These are phyloP conservation scores for Pollicipes pollicipes DNA, from an alignment of 1,140 invertebrate species.

Conservation along the genomic window DNA sequence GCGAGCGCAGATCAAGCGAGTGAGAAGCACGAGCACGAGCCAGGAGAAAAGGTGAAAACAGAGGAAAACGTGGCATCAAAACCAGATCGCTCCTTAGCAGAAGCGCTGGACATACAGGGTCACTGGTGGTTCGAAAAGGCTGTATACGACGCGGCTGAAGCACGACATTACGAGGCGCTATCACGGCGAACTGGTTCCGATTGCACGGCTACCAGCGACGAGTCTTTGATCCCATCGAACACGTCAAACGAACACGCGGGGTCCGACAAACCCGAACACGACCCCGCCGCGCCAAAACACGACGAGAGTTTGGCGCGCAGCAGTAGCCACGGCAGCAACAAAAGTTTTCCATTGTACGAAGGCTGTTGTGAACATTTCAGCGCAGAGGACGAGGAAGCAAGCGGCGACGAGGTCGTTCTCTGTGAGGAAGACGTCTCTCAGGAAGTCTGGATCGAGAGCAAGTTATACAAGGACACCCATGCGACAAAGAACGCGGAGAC, in stretches of 20 bases:
- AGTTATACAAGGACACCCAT: neutral
- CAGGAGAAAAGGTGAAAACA: no score
- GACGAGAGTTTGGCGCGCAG: neutral
- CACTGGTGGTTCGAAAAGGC: neutral
- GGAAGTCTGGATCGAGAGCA: neutral
- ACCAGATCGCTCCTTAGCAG: no score
- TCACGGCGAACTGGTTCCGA: neutral
- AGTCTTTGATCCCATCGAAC: neutral
- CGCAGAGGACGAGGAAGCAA: neutral
- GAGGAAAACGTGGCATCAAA: no score
- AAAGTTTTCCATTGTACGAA: neutral
- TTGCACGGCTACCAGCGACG: neutral
- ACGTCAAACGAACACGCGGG: neutral
- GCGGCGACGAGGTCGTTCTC: neutral
- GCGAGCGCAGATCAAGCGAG: no score
- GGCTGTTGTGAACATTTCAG: neutral
- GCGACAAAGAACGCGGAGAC: neutral
- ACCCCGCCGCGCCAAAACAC: neutral
- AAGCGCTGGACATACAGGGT: neutral
- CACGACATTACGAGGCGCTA: neutral
- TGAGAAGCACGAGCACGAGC: no score
- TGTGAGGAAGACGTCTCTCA: neutral
- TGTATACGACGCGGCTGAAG: neutral
- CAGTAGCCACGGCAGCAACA: neutral
- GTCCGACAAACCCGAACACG: neutral